Base-by-base conservation (phyloP, 1,140 invertebrate species). In the Sitophilus oryzae region DNA sequence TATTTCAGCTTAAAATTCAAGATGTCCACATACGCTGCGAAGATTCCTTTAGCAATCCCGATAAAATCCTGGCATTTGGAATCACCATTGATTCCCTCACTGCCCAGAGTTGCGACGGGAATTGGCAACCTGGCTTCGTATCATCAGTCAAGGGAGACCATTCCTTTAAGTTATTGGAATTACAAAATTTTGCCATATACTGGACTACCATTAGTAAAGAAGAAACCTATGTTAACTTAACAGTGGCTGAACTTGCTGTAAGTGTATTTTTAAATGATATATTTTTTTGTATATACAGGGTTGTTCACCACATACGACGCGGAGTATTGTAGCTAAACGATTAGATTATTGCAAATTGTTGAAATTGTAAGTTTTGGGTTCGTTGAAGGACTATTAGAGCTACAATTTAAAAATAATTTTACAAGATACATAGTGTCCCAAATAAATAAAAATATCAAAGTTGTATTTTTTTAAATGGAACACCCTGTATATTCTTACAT, bases 11-110 rank as follows among this genome's bases (percentile, higher is more conserved):
- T 1, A 88, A 88, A 70, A 87, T 99, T 37, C 85, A 82, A 67
- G 91, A 97, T 76, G 93, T 99, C 47, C 96, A 99, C 71, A 81
- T 99, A 46, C 82, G 96, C 16, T 99, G 92, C 73, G 96, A 99
- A 78, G 93, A 98, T 74, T 78, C 79, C 16, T 78, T 86, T 53
- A 91, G 79, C 58, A 75, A 87, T 58, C 79, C 82, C 9, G 73
- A 75, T 34, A 66, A 68, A 53, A 75, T 84, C 8, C 87, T 98
- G 71, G 86, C 91, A 20, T 83, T 91, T 61, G 96, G 96, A 16
- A 70, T 97, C 14, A 91, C 86, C 15, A 84, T 97, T 48, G 84
- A 86, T 64, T 84, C 84, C 23, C 72, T 95, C 38, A 81, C 84
- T 52, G 86, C 89, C 45, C 86, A 96, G 78, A 98, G 91, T 59